These are phyloP conservation scores for Sciaenops ocellatus DNA, from an alignment of 2,797 vertebrate species.

Conservation along the genomic window DNA sequence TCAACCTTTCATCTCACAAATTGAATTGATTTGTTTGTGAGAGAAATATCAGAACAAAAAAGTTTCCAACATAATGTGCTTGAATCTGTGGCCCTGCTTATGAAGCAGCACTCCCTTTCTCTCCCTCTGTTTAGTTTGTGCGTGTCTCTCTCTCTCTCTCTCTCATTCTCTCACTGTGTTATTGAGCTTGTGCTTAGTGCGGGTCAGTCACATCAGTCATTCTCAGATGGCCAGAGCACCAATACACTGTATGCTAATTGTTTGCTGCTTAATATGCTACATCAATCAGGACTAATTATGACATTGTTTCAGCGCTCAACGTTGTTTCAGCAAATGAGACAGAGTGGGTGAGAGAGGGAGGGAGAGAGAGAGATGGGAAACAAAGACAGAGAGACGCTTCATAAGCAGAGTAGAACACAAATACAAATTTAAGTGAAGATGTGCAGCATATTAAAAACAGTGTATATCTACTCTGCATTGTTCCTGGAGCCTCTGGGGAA, in stretches of 20 bases:
- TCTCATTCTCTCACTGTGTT: constrained; percentile 21
- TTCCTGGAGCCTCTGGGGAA: constrained; percentile 13
- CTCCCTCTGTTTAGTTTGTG: background rate
- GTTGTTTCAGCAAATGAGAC: constrained; percentile 69
- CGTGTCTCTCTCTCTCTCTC: background rate
- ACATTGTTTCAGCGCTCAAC: constrained; percentile 78
- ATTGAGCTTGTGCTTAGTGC: constrained; percentile 51
- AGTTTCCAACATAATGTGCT: constrained; percentile 71
- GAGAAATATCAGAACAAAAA: constrained; percentile 56
- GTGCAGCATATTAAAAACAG: constrained; percentile 7
- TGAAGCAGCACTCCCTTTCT: constrained; percentile 18
- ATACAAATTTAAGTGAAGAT: constrained; percentile 33
- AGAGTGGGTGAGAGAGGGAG: constrained; percentile 41
- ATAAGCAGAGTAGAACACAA: constrained; percentile 37
- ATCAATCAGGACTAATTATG: constrained; percentile 96
- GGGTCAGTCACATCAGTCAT: constrained; percentile 76
- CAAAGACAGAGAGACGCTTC: constrained; percentile 40
- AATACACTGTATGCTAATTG: constrained; percentile 87
- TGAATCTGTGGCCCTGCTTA: constrained; percentile 25
- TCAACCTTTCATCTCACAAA: constrained; percentile 80
- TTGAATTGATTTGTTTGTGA: constrained; percentile 83
- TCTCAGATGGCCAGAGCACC: constrained; percentile 76
- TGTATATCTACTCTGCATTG: constrained; percentile 3
- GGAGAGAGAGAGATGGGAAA: constrained; percentile 33
- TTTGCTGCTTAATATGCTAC: constrained; percentile 90